Evolutionary conservation across 1,140 invertebrate species (phyloP).

Genomic region (Cyclina sinensis): DNA sequence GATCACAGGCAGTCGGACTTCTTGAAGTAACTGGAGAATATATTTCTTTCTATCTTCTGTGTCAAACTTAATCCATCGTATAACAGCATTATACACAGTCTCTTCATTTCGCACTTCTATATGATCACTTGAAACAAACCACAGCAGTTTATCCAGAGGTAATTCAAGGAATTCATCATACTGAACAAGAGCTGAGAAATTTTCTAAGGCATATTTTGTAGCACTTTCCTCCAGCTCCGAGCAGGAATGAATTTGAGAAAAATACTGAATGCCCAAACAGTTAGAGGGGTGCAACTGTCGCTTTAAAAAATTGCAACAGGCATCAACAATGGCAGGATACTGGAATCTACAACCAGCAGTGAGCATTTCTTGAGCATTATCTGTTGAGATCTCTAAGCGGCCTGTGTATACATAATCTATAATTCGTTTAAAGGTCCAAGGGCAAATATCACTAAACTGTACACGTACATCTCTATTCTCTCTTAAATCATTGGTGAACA

Average conservation of each 20-base stretch:
- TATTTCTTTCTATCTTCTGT: constrained; percentile 81
- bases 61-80: constrained; percentile 86
- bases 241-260: constrained; percentile 85
- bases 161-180: constrained; percentile 86
- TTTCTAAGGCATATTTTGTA: constrained; percentile 84
- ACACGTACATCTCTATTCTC: constrained; percentile 85
- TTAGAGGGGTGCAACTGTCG: constrained; percentile 86
- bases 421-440: constrained; percentile 86
- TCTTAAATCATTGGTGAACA: constrained; percentile 87
- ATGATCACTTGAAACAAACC: constrained; percentile 84
- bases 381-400: constrained; percentile 85
- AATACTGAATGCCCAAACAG: constrained; percentile 86
- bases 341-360: constrained; percentile 86
- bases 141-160: constrained; percentile 80
- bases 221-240: constrained; percentile 83
- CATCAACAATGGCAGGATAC: constrained; percentile 86
- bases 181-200: constrained; percentile 85
- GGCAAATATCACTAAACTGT: constrained; percentile 86
- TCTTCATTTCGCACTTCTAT: constrained; percentile 86
- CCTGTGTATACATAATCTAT: constrained; percentile 87
- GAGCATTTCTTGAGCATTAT: constrained; percentile 87
- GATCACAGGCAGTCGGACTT: constrained; percentile 83
- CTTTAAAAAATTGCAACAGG: constrained; percentile 85
- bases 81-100: constrained; percentile 86
- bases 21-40: constrained; percentile 81